Conservation (phyloP, 1,140 invertebrate species). For the Yoshiicerus persimilis region DNA sequence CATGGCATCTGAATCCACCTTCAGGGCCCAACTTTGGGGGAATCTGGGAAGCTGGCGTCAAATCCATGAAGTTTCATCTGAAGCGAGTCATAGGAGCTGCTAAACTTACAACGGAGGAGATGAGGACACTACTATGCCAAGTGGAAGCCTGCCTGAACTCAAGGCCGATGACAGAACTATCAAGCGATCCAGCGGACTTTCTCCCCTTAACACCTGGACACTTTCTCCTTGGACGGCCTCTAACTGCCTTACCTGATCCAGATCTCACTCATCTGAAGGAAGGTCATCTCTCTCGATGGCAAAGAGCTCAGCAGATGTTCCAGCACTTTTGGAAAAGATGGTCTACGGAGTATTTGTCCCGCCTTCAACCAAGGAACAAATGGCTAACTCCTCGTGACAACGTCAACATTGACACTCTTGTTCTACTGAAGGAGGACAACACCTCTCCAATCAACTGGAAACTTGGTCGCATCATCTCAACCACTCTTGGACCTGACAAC, state of each 20-base stretch:
- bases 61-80: constrained; percentile 30
- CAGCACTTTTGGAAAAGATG: constrained; percentile 37
- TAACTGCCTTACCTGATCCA: background rate
- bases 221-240: constrained; percentile 24
- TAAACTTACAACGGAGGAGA: constrained; percentile 47
- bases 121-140: constrained; percentile 35
- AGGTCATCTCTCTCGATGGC: background rate
- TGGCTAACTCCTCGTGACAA: constrained; percentile 37
- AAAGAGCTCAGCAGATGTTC: constrained; percentile 4
- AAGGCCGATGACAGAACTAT: background rate
- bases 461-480: no score
- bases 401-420: constrained; percentile 2
- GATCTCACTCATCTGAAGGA: background rate
- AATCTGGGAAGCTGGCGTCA: constrained; percentile 48
- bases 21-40: constrained; percentile 50
- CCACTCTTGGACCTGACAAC: no score
- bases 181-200: background rate
- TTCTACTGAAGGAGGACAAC: constrained; percentile 50
- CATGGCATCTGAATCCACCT: constrained; percentile 50
- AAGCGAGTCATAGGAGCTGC: background rate
- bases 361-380: constrained; percentile 37
- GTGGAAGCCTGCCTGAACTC: background rate
- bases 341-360: background rate
- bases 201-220: background rate
- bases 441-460: no score